Evolutionary conservation across 1,140 invertebrate species (phyloP), one percentile per base, ranked within the genome.

Genomic region (Drosophila sp.): DNA sequence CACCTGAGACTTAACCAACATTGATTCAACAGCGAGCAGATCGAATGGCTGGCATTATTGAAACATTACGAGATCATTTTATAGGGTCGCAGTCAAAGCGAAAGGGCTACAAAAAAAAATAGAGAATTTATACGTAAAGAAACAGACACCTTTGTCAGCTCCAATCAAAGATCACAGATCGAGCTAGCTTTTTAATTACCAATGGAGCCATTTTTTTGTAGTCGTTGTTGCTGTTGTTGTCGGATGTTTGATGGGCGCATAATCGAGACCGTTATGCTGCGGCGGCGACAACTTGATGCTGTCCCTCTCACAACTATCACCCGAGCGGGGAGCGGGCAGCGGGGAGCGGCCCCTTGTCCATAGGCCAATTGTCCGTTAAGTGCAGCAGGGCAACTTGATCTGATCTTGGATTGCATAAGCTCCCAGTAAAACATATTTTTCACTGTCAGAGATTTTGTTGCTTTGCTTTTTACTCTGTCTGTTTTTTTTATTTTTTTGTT

Each of bases 51-150:
- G 73, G 76, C 78, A 81, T 74, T 81, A 81, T 81, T 81, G 80
- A 74, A 81, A 81, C 81, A 86, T 81, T 87, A 87, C 69, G 78
- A 66, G 74, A 65, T 76, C 66, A 57, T 69, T 87, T 86, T 78
- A 87, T 78, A 57, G 74, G 69, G 73, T 56, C 73, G 53, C 43
- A 54, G 59, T 38, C 59, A 69, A 83, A 76, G 61, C 29, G 76
- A 80, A 76, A 76, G 80, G 69, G 29, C 64, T 34, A 50, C 45
- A 64, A 73, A 57, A 54, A 9, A 9, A n/a, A 51, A n/a, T n/a
- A 57, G 53, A 27, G 38, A 46, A 14, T 29, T 21, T 29, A 38
- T 7, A 38, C 29, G 38, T 14, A 67, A 16, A 64, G 43, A 53
- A 48, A 79, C 29, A 67, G 50, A 64, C 66, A 64, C 57, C 64